phyloP scores from a whole-genome alignment of 1,140 invertebrate species.

The Trichomalopsis sarcophagae region DNA sequence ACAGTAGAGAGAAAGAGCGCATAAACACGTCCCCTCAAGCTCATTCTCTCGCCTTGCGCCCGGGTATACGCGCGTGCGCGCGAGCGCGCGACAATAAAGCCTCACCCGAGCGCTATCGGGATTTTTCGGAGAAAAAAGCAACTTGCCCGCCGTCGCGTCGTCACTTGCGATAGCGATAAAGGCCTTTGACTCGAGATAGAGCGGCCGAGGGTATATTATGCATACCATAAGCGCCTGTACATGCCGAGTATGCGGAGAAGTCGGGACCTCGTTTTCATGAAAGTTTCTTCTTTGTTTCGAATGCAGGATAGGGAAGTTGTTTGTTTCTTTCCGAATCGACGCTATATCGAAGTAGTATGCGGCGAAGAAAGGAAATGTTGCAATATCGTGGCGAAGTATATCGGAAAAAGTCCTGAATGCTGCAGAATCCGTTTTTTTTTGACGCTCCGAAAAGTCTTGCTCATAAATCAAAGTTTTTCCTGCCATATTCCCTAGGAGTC shows the following conservation, averaged over 20 bases:
- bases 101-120: neutral
- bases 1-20: neutral
- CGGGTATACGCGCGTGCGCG: neutral
- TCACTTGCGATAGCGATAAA: neutral
- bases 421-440: too few relatives aligned
- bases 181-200: slow-evolving; percentile 8
- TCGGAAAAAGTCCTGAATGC: too few relatives aligned
- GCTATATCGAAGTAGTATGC: too few relatives aligned
- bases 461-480: too few relatives aligned
- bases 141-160: neutral
- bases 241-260: neutral
- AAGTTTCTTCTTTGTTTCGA: neutral
- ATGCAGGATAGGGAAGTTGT: neutral
- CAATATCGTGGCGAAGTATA: too few relatives aligned
- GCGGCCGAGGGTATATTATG: neutral
- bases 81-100: too few relatives aligned
- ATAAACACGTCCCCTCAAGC: too few relatives aligned
- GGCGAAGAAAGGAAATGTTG: too few relatives aligned
- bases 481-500: too few relatives aligned
- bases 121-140: neutral
- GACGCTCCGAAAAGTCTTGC: too few relatives aligned
- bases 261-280: neutral
- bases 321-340: neutral
- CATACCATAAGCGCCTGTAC: too few relatives aligned
- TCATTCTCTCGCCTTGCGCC: too few relatives aligned